Percentiles rank a stretch among this genome's conserved stretches.
These are phyloP conservation scores for Psittacula derbiana DNA, from an alignment of 2,797 vertebrate genomes.

Conservation along the genomic window DNA sequence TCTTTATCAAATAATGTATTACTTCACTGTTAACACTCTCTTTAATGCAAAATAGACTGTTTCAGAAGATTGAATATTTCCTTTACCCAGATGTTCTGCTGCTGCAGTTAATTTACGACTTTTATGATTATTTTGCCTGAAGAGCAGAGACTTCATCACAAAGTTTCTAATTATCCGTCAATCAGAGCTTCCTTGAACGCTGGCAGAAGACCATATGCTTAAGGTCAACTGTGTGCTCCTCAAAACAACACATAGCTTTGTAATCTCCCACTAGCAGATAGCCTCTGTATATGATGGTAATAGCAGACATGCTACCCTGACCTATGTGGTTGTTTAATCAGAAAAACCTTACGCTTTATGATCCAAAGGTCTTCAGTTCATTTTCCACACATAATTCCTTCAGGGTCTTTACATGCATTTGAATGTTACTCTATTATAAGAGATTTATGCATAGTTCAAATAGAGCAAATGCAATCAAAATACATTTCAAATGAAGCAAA, in stretches of 20 bases:
- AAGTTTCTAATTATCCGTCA: conserved; percentile 12
- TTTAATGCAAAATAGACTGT: background rate
- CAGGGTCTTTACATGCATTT: background rate
- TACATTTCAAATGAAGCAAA: background rate
- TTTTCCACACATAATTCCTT: background rate
- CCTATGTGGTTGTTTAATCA: background rate
- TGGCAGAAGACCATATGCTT: background rate
- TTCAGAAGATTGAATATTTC: background rate
- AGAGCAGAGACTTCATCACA: background rate
- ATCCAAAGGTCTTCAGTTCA: background rate
- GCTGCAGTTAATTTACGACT: background rate
- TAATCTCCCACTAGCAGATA: background rate
- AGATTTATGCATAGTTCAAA: background rate
- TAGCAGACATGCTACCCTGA: background rate
- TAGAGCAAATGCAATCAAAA: background rate
- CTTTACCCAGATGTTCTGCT: background rate
- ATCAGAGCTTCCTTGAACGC: background rate
- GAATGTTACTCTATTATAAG: background rate
- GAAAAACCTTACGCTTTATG: background rate
- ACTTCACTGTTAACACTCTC: background rate
- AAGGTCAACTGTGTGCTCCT: background rate
- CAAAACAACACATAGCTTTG: background rate
- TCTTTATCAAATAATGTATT: background rate
- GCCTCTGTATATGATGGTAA: background rate
- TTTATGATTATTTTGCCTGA: background rate